A percentile compares a stretch with the other conserved stretches of the same genome.
phyloP scores from a whole-genome alignment of 2,113 vertebrate genomes.

The Antidorcas marsupialis region DNA sequence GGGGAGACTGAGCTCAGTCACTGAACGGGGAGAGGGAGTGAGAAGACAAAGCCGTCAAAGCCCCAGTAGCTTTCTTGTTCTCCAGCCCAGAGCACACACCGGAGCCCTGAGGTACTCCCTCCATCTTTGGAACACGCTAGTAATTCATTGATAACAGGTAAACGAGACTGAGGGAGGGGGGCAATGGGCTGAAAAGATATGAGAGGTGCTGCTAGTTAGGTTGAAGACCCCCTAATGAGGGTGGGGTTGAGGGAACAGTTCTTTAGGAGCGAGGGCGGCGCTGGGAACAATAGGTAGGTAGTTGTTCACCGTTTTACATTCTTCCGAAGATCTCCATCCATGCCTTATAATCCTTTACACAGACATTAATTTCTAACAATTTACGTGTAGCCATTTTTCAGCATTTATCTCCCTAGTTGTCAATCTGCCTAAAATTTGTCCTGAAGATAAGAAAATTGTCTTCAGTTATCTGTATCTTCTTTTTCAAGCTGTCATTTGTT shows the following conservation, averaged over 20 bases:
- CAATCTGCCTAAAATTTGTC: conserved; percentile 21
- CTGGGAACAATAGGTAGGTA: conserved; percentile 32
- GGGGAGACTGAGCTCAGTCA: conserved; percentile 60
- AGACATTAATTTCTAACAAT: not conserved
- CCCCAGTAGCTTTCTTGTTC: not conserved
- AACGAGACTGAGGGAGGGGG: not conserved
- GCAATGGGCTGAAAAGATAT: not conserved
- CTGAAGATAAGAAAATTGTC: not conserved
- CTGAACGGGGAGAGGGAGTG: not conserved
- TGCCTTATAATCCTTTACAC: not conserved
- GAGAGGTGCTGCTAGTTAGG: not conserved
- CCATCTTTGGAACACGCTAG: not conserved
- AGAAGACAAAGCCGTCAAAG: conserved; percentile 60
- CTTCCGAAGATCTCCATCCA: not conserved
- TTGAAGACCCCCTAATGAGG: not conserved
- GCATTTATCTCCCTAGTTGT: not conserved
- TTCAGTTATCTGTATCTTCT: not conserved
- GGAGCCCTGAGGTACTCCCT: not conserved
- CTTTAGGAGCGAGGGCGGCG: not conserved
- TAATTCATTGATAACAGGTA: conserved; percentile 55
- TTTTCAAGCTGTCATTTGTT: conserved; percentile 40
- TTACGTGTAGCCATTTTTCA: not conserved
- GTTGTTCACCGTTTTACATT: not conserved
- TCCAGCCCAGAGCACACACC: conserved; percentile 47
- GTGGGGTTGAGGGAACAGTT: not conserved